Base-by-base conservation (phyloP, 1,140 invertebrate species). In the Lordiphosa clarofinis region DNA sequence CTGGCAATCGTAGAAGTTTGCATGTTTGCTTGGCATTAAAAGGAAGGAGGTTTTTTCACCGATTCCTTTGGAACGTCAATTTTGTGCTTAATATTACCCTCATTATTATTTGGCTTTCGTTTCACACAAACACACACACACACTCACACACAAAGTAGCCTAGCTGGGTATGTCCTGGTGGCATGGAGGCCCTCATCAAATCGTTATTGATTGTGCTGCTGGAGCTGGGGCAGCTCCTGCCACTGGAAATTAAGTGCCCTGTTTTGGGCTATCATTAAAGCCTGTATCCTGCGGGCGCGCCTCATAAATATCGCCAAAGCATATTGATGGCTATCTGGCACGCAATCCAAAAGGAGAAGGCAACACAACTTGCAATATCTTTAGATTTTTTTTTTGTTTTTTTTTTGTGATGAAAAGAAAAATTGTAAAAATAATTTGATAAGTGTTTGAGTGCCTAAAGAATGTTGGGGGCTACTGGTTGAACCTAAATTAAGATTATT, bases 251-350 rank as follows among this genome's bases (percentile, higher is more conserved):
- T 81, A 81, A 81, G 75, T 82, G 72, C 53, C 75, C 76, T 68
- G 59, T 76, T 82, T 81, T 82, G 68, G 72, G 72, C 78, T 82
- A 82, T 82, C 76, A 82, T 82, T 82, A 82, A 84, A 84, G 76
- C 72, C 67, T 56, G 76, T 82, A 82, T 81, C 75, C 75, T 81
- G 75, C 75, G 71, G 75, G 75, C 75, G 75, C 76, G 75, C 67
- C 75, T 82, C 76, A 81, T 81, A 81, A 81, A 81, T 81, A 81
- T 81, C 76, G 75, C 76, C 75, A 82, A 68, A 68, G 76, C 76
- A 81, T 81, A 81, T 82, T 81, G 75, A 81, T 81, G 75, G 67
- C 43, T 82, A 82, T 81, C 76, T 76, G 75, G 62, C 75, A 81
- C 75, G 75, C 75, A 81, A 81, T 65, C 52, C 54, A 65, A 38